These are phyloP conservation scores for Heteronetta atricapilla DNA, from an alignment of 2,113 vertebrate species.

Conservation along the genomic window DNA sequence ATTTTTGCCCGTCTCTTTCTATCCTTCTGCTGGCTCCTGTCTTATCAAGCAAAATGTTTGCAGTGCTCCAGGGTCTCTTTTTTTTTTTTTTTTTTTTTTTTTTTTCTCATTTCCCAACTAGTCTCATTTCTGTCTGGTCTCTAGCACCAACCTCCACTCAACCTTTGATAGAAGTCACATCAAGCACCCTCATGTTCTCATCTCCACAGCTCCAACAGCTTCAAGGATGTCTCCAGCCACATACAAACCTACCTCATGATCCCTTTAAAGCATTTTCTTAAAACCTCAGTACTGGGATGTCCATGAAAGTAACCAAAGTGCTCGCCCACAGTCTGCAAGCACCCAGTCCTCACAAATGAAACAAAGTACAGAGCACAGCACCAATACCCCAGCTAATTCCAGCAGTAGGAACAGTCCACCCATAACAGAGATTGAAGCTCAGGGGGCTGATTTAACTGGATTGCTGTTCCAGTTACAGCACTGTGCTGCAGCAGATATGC, in stretches of 20 bases:
- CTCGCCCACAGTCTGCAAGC: not conserved
- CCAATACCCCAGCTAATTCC: not conserved
- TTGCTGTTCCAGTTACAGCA: not conserved
- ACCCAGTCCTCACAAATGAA: not conserved
- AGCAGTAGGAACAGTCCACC: not conserved
- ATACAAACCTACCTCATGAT: not conserved
- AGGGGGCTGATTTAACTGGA: not conserved
- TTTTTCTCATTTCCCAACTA: not conserved
- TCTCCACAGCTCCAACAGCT: not conserved
- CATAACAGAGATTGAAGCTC: not conserved
- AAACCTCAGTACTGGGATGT: not conserved
- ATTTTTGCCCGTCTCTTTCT: not conserved
- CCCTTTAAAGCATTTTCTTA: not conserved
- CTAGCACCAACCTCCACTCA: not conserved
- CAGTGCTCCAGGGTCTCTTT: not conserved
- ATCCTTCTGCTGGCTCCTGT: not conserved
- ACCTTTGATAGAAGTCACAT: not conserved
- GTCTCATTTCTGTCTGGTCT: not conserved
- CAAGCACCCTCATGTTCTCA: not conserved
- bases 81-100: not conserved
- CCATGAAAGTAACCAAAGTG: not conserved
- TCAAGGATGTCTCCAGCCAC: not conserved
- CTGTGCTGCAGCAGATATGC: accelerated
- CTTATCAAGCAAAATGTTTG: not conserved
- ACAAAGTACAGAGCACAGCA: not conserved